Evolutionary conservation across 2,113 vertebrate species (phyloP).

Genomic region (Shinisaurus crocodilurus): DNA sequence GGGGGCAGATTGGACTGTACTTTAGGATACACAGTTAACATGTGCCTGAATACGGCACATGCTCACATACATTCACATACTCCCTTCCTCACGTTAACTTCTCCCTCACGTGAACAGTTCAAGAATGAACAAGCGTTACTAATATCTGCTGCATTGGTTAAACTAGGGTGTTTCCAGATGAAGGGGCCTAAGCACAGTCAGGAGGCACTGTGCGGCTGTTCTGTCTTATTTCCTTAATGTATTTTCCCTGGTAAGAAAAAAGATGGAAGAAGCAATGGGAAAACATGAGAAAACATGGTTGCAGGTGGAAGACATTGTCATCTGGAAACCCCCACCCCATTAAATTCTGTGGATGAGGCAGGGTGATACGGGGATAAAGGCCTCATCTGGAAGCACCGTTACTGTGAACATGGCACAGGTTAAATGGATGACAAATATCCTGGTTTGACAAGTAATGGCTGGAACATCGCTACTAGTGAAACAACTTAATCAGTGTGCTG

Average conservation of each 20-base stretch:
- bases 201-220: too few species aligned
- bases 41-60: neutral
- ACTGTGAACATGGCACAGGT: neutral
- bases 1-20: neutral
- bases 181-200: neutral
- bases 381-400: too few species aligned
- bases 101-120: neutral
- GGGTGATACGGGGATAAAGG: too few species aligned
- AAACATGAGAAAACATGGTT: too few species aligned
- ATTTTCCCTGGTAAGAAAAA: too few species aligned
- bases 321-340: too few species aligned
- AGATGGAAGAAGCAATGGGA: too few species aligned
- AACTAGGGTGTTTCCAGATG: neutral
- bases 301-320: too few species aligned
- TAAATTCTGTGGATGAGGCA: too few species aligned
- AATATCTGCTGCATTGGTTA: neutral
- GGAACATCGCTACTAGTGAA: neutral
- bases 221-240: too few species aligned
- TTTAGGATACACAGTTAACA: neutral
- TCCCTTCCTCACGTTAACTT: neutral
- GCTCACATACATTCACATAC: neutral
- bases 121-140: neutral
- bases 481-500: accelerated
- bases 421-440: neutral
- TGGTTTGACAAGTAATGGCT: neutral